Evolutionary conservation across 2,797 vertebrate species (phyloP), one percentile per base, ranked within the genome.

Genomic region (Anguilla megastoma): DNA sequence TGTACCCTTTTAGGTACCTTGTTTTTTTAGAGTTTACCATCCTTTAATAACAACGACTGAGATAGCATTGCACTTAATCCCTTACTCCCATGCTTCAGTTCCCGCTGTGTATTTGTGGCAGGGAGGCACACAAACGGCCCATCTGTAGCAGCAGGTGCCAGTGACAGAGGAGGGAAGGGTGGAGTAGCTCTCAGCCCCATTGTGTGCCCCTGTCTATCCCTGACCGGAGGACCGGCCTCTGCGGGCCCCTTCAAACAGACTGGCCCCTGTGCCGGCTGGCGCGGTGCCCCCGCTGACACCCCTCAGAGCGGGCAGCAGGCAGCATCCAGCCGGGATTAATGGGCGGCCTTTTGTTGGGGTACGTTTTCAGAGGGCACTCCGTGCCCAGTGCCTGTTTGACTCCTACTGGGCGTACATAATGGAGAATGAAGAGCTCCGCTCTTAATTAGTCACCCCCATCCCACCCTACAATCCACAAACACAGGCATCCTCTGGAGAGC

Each of bases 371-470:
- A 24, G 41, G 79, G 21, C 18, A 82, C 18, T 18, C 79, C 3
- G 21, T 48, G 24, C 45, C 79, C 45, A 24, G 1, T 48, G 41
- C 45, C 79, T 50, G 24, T 50, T 80, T 10, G 79, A 45, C 18
- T 82, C 45, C 21, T 82, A 36, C 76, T 45, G 76, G 76, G 76
- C 33, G 16, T 10, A 79, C 10, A 79, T 41, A 79, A 79, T 80
- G 18, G 33, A 80, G 36, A 24, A 45, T 48, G 36, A 80, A 45
- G 41, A 80, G 76, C 76, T 80, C 76, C 45, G 76, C 21, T 80
- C 76, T 80, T 80, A 80, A 80, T 80, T 80, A 80, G 76, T 80
- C 76, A 45, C 76, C 76, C 76, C 76, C 41, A 80, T 45, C 41
- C 36, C 16, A 80, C 1, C 36, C 36, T 36, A 80, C 76, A 48